phyloP scores from a whole-genome alignment of 2,113 vertebrate genomes.

The Cottus gobio region DNA sequence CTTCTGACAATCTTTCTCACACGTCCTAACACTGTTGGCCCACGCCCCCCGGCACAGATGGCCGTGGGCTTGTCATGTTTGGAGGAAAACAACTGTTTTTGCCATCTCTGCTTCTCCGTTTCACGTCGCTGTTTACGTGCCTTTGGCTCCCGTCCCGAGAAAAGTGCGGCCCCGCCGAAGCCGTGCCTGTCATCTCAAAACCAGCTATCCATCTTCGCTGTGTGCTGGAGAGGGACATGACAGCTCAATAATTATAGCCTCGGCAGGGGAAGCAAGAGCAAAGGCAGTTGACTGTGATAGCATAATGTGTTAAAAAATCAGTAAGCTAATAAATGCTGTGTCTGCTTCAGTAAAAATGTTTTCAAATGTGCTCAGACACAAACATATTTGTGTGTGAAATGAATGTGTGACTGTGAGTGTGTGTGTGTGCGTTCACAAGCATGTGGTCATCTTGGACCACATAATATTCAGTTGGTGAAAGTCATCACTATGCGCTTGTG shows the following conservation, averaged over 20 bases:
- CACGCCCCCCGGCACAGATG: slow-evolving; percentile 64
- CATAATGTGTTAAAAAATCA: slow-evolving; percentile 55
- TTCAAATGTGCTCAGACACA: slow-evolving; percentile 32
- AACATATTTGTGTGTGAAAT: slow-evolving; percentile 42
- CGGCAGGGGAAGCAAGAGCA: slow-evolving; percentile 43
- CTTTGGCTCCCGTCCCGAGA: slow-evolving; percentile 66
- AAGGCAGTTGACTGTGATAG: slow-evolving; percentile 51
- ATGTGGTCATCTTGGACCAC: slow-evolving; percentile 54
- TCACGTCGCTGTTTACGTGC: slow-evolving; percentile 67
- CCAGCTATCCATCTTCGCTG: slow-evolving; percentile 59
- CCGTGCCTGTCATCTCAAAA: slow-evolving; percentile 58
- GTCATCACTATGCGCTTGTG: slow-evolving; percentile 73
- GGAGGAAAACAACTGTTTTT: slow-evolving; percentile 73
- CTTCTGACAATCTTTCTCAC: slow-evolving; percentile 58
- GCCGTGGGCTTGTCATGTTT: slow-evolving; percentile 62
- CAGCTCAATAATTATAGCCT: slow-evolving; percentile 59
- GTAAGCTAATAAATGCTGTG: slow-evolving; percentile 49
- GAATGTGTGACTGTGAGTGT: slow-evolving; percentile 21
- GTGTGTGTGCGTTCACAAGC: slow-evolving; percentile 4
- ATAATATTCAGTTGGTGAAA: slow-evolving; percentile 57
- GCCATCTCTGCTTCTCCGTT: slow-evolving; percentile 51
- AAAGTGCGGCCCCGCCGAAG: slow-evolving; percentile 47
- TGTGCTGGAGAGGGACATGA: slow-evolving; percentile 59
- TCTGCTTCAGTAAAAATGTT: slow-evolving; percentile 39
- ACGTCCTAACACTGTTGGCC: slow-evolving; percentile 56